Conservation (phyloP, 2,113 vertebrate genomes). For the Martes martes region DNA sequence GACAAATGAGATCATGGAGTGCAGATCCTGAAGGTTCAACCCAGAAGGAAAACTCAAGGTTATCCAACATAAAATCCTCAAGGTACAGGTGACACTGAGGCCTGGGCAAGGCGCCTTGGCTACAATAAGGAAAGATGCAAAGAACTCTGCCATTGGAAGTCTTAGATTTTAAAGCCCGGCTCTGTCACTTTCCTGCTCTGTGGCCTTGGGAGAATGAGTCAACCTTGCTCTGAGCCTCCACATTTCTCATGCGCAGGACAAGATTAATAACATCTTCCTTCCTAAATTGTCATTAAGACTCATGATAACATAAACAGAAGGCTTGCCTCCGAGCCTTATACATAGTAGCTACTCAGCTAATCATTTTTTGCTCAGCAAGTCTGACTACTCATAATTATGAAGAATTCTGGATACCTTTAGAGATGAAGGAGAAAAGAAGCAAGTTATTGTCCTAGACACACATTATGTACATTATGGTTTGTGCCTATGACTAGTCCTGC, state of each 20-base stretch:
- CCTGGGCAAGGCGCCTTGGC: background rate
- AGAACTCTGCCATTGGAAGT: background rate
- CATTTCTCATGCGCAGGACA: background rate
- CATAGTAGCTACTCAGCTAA: background rate
- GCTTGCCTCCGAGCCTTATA: background rate
- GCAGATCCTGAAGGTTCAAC: background rate
- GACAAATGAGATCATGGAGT: background rate
- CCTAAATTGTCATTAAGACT: background rate
- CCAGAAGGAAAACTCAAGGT: background rate
- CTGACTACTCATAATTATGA: background rate
- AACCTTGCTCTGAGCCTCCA: background rate
- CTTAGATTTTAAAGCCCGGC: background rate
- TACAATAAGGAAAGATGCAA: background rate
- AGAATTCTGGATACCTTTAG: background rate
- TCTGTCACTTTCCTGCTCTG: background rate
- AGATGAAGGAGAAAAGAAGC: background rate
- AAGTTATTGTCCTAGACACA: background rate
- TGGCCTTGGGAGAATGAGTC: background rate
- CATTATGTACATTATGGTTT: background rate
- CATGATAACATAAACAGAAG: background rate
- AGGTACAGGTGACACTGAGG: background rate
- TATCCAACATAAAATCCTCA: background rate
- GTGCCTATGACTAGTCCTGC: background rate
- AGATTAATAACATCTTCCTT: background rate
- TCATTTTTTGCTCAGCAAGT: background rate